Conservation (phyloP, 2,888 invertebrate genomes). For the Copidosoma aretas region DNA sequence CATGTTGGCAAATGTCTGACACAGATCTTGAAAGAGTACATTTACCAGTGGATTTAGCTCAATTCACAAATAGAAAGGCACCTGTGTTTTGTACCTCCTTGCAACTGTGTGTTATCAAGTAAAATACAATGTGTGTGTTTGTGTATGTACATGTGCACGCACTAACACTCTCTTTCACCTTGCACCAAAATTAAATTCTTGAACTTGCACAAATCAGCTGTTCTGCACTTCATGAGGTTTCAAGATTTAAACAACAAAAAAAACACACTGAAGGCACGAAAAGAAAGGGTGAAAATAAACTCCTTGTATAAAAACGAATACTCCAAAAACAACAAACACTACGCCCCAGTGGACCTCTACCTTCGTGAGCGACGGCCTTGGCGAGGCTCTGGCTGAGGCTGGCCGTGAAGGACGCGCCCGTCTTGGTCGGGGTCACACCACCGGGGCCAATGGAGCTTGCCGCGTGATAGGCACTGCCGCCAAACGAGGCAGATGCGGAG, state of each 20-base stretch:
- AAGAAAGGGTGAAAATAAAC: too few species aligned
- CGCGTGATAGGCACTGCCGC: conserved; percentile 44
- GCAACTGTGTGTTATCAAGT: conserved; percentile 1
- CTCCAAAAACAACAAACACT: too few species aligned
- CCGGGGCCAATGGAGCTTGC: background rate
- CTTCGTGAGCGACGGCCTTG: conserved; percentile 66
- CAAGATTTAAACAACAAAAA: too few species aligned
- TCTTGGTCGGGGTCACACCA: conserved; percentile 42
- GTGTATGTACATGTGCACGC: background rate
- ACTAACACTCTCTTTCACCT: background rate
- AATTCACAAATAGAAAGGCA: conserved; percentile 2
- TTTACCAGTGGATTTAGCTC: conserved; percentile 2
- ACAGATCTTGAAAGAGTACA: background rate
- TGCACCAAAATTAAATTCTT: background rate
- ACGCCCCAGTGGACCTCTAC: conserved; percentile 59
- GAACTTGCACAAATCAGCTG: too few species aligned
- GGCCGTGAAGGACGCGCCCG: conserved; percentile 52
- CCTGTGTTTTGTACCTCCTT: background rate
- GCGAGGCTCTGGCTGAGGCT: conserved; percentile 67
- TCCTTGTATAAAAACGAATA: too few species aligned
- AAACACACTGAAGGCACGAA: too few species aligned
- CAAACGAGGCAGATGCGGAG: conserved; percentile 49
- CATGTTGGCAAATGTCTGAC: background rate
- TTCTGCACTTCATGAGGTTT: too few species aligned
- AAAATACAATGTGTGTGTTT: background rate